Base-by-base conservation (phyloP, 2,888 invertebrate genomes). In the Gnatocerus cornutus region DNA sequence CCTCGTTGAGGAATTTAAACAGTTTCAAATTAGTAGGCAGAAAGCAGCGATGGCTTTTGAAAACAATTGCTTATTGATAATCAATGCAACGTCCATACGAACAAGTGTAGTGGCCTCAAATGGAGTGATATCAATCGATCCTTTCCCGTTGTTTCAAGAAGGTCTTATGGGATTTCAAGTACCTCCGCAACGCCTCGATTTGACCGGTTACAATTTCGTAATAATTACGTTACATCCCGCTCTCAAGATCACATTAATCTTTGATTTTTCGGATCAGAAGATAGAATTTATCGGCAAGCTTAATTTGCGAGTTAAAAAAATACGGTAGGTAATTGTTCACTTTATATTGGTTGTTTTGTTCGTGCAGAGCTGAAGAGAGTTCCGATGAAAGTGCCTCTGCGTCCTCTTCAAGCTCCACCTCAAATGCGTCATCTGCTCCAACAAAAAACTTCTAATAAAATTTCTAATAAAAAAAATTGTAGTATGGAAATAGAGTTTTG, bases 11-110 rank as follows among this genome's bases (percentile, higher is more conserved):
- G 56, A 56, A 56, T 56, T 56, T 56, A 56, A 56, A 56, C 56
- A 56, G 56, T 37, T 56, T 41, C 56, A 56, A 56, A 56, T 56
- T 56, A 56, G 56, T 56, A 56, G 56, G 37, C 56, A 56, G 56
- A 56, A 39, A 56, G 56, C 56, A 56, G 39, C 56, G 41, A 56
- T 55, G 55, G 39, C 37, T 13, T 56, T 56, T 56, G 37, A 39
- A 56, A 37, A 39, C 37, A 56, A 41, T 13, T 56, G 39, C 12
- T 39, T 39, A 56, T 56, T 56, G 56, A 39, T 56, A 3, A 56
- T 56, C 3, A 56, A 7, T 56, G 56, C 56, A 2, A 2, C 30
- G 53, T 1, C 56, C 12, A 56, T 56, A 14, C 56, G 39, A 56
- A 56, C 39, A 41, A 55, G 37, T 55, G 55, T 55, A 56, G 37